These are phyloP conservation scores for Esperia sulphurella DNA, from an alignment of 2,888 invertebrate genomes.

Conservation along the genomic window DNA sequence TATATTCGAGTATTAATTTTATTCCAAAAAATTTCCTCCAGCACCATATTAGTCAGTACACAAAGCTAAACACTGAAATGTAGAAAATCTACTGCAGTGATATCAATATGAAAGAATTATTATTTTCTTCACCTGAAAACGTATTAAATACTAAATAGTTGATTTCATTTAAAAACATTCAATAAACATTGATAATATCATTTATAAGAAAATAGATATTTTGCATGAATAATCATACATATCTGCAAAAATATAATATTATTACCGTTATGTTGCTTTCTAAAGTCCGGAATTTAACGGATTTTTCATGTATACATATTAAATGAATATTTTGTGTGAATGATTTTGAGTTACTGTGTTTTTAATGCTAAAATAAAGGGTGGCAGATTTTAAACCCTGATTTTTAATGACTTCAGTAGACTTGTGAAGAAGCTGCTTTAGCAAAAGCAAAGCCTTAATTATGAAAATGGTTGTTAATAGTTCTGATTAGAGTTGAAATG, in stretches of 20 bases:
- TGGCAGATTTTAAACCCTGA: slow-evolving; percentile 17
- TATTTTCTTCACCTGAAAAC: slow-evolving; percentile 61
- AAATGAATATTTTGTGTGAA: slow-evolving; percentile 9
- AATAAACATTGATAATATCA: too few species aligned
- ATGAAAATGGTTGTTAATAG: slow-evolving; percentile 18
- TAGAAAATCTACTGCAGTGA: slow-evolving; percentile 53
- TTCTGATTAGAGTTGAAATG: slow-evolving; percentile 13
- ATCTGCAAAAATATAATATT: background rate
- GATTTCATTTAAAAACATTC: background rate
- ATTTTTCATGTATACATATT: slow-evolving; percentile 28
- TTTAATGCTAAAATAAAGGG: slow-evolving; percentile 15
- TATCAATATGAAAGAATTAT: slow-evolving; percentile 11
- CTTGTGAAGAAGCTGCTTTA: slow-evolving; percentile 66
- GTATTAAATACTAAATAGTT: slow-evolving; percentile 32
- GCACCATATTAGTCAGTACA: slow-evolving; percentile 52
- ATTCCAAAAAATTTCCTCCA: slow-evolving; percentile 22
- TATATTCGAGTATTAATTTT: too few species aligned
- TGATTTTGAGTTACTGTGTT: slow-evolving; percentile 6
- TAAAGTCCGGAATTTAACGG: slow-evolving; percentile 54
- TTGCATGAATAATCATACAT: background rate
- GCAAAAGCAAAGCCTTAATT: slow-evolving; percentile 62
- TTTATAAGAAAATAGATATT: slow-evolving; percentile 6
- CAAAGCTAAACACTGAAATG: slow-evolving; percentile 68
- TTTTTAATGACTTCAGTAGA: slow-evolving; percentile 19
- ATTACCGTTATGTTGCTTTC: background rate